A percentile compares a stretch with the other conserved stretches of the same genome.
phyloP scores from a whole-genome alignment of 2,113 vertebrate genomes.

The Plecotus auritus region DNA sequence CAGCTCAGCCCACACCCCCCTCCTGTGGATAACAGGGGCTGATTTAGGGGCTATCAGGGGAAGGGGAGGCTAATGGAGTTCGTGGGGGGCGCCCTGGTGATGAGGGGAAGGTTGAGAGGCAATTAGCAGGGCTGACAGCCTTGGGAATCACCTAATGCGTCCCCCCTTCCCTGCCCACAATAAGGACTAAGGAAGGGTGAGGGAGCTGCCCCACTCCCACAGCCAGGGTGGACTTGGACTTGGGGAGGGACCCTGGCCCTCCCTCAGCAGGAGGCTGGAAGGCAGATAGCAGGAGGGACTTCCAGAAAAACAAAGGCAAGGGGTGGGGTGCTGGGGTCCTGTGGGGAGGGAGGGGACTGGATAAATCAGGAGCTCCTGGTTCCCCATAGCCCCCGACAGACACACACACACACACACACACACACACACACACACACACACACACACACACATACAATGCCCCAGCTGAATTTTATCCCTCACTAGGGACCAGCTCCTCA shows the following conservation, averaged over 20 bases:
- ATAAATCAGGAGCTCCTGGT: background rate
- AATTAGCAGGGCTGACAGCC: slow-evolving; percentile 69
- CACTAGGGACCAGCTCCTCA: slow-evolving; percentile 63
- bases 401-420: background rate
- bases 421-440: background rate
- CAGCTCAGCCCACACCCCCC: slow-evolving; percentile 44
- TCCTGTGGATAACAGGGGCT: slow-evolving; percentile 65
- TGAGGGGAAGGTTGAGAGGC: slow-evolving; percentile 65
- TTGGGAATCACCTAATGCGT: slow-evolving; percentile 64
- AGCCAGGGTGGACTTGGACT: background rate
- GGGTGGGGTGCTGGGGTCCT: background rate
- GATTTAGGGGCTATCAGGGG: slow-evolving; percentile 70
- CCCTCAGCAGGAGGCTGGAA: background rate
- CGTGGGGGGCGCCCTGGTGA: slow-evolving; percentile 60
- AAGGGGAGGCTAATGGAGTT: slow-evolving; percentile 69
- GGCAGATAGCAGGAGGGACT: background rate
- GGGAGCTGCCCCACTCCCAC: background rate
- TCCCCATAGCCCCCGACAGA: background rate
- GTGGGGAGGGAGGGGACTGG: background rate
- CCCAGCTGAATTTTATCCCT: slow-evolving; percentile 45
- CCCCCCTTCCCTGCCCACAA: background rate
- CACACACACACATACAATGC: background rate
- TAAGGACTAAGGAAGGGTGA: background rate
- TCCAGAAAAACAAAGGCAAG: background rate
- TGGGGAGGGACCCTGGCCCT: background rate